These are phyloP conservation scores for Heliconius aoede DNA, from an alignment of 2,888 invertebrate genomes.

Conservation along the genomic window DNA sequence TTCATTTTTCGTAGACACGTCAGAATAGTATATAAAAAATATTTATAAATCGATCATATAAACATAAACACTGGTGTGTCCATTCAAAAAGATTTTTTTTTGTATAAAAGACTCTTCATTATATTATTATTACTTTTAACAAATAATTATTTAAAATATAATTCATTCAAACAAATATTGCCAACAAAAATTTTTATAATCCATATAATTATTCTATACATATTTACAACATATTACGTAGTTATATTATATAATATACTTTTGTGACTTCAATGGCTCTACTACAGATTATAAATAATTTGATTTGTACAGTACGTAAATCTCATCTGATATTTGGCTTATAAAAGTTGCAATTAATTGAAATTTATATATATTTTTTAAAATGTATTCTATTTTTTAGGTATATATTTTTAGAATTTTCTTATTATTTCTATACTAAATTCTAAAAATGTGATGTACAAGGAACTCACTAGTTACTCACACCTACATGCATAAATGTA, in stretches of 20 bases:
- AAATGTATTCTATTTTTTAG: constrained; percentile 1
- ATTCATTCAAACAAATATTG: constrained; percentile 12
- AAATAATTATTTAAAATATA: constrained; percentile 6
- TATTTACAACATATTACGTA: constrained; percentile 11
- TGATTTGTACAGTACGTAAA: constrained; percentile 16
- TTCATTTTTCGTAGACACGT: neutral
- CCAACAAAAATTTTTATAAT: neutral
- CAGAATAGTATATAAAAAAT: constrained; percentile 16
- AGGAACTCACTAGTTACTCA: constrained; percentile 42
- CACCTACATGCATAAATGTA: constrained; percentile 31
- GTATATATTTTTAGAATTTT: constrained; percentile 1
- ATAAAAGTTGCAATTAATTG: constrained; percentile 12
- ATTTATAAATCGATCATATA: constrained; percentile 3
- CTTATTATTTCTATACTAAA: constrained; percentile 22
- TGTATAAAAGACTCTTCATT: neutral
- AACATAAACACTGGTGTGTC: constrained; percentile 12
- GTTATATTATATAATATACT: constrained; percentile 15
- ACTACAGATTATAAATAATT: constrained; percentile 18
- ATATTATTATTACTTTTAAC: neutral
- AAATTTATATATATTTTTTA: neutral
- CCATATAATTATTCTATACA: constrained; percentile 10
- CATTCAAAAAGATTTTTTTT: neutral
- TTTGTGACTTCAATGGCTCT: constrained; percentile 26
- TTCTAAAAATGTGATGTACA: constrained; percentile 41
- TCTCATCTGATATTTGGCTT: constrained; percentile 25